Percentiles rank a stretch among this genome's conserved stretches.
phyloP scores from a whole-genome alignment of 2,113 vertebrate genomes.

The Gopherus flavomarginatus region DNA sequence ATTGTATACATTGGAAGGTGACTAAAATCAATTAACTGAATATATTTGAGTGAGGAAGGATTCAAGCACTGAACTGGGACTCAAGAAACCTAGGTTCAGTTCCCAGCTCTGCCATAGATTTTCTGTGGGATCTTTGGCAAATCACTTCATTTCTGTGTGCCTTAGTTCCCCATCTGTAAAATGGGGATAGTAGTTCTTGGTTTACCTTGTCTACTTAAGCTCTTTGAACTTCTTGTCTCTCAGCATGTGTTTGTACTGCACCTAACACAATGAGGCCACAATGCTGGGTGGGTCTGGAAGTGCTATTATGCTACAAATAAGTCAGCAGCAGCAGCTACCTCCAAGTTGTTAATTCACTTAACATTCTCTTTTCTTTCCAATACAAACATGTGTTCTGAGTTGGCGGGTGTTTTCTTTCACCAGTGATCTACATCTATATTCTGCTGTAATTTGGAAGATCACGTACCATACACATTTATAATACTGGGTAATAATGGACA shows the following conservation, averaged over 20 bases:
- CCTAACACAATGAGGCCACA: background rate
- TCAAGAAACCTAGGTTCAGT: background rate
- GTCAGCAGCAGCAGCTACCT: background rate
- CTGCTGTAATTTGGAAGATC: conserved; percentile 17
- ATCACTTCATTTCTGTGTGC: background rate
- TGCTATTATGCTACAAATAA: conserved; percentile 29
- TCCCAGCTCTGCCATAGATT: background rate
- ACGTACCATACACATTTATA: background rate
- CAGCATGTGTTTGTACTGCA: conserved; percentile 28
- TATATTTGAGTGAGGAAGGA: background rate
- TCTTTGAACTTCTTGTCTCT: background rate
- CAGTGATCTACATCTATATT: conserved; percentile 4
- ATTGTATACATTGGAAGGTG: background rate
- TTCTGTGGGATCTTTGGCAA: background rate
- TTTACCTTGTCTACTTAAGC: background rate
- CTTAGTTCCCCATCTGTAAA: background rate
- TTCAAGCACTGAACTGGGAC: background rate
- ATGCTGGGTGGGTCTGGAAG: conserved; percentile 11
- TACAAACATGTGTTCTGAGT: background rate
- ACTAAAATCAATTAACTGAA: conserved; percentile 27
- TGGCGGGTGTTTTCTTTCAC: background rate
- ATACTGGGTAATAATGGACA: conserved; percentile 12
- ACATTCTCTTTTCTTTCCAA: conserved; percentile 3
- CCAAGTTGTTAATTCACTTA: conserved; percentile 38
- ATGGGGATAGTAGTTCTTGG: conserved; percentile 5